These are phyloP conservation scores for Neoascia interrupta DNA, from an alignment of 2,888 invertebrate genomes.

Conservation along the genomic window DNA sequence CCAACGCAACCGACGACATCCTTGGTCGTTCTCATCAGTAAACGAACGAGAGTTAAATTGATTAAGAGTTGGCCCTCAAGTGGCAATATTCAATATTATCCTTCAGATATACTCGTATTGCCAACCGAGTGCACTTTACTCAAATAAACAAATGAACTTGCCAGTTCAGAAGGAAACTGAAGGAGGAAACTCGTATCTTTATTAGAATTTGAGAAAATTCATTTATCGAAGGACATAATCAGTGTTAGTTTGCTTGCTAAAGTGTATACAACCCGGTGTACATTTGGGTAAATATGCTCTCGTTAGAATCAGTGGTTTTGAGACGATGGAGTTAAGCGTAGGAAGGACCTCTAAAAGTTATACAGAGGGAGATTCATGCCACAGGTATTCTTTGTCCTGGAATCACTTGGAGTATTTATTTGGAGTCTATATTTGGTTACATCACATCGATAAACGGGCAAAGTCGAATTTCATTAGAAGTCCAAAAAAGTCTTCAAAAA, in stretches of 20 bases:
- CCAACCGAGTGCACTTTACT: conserved; percentile 54
- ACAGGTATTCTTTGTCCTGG: no score
- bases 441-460: no score
- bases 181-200: conserved; percentile 20
- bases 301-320: conserved; percentile 2
- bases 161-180: conserved; percentile 15
- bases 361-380: no score
- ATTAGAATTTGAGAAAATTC: conserved; percentile 15
- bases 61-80: conserved; percentile 68
- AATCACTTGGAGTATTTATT: no score
- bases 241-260: background rate
- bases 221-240: conserved; percentile 27
- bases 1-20: conserved; percentile 52
- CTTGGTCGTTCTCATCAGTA: no score
- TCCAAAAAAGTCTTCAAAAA: no score
- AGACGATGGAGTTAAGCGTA: no score
- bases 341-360: no score
- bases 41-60: conserved; percentile 62
- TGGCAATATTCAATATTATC: conserved; percentile 72
- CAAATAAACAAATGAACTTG: conserved; percentile 51
- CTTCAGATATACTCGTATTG: conserved; percentile 50
- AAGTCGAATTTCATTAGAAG: no score
- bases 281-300: background rate
- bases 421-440: no score
- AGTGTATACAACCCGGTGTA: background rate